These are phyloP conservation scores for Myoxocephalus aenaeus DNA, from an alignment of 2,797 vertebrate species.

Conservation along the genomic window DNA sequence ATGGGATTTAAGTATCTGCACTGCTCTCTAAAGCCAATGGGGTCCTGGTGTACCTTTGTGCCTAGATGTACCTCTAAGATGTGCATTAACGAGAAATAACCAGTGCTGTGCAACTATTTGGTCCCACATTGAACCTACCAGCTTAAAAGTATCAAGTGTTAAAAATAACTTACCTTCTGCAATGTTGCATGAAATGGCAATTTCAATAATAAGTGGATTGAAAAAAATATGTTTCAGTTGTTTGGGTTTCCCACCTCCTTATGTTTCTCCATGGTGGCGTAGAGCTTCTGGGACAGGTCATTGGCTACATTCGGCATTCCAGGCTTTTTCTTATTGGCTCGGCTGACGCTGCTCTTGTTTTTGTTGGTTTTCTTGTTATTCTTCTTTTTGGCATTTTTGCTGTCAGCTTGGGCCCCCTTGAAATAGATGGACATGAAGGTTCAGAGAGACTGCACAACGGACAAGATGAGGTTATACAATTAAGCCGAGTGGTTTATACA, in stretches of 20 bases:
- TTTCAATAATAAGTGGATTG: slow-evolving; percentile 4
- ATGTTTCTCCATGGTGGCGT: slow-evolving; percentile 99
- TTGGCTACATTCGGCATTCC: slow-evolving; percentile 98
- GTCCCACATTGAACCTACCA: not conserved
- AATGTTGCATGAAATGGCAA: not conserved
- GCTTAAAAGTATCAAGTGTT: not conserved
- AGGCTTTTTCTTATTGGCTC: slow-evolving; percentile 98
- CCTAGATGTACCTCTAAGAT: not conserved
- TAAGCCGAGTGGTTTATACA: slow-evolving; percentile 49
- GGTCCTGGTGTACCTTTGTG: not conserved
- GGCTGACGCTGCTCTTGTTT: slow-evolving; percentile 95
- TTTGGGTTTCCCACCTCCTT: slow-evolving; percentile 89
- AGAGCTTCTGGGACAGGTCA: slow-evolving; percentile 98
- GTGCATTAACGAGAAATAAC: not conserved
- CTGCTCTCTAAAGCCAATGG: not conserved
- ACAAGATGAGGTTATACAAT: slow-evolving; percentile 55
- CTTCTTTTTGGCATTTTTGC: slow-evolving; percentile 92
- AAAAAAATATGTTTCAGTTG: not conserved
- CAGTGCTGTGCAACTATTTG: not conserved
- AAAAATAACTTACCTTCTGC: not conserved
- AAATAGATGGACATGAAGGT: slow-evolving; percentile 49
- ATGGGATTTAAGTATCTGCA: not conserved
- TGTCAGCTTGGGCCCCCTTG: slow-evolving; percentile 88
- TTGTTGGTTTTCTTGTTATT: slow-evolving; percentile 99
- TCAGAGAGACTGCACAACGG: slow-evolving; percentile 47